Conservation (phyloP, 2,113 vertebrate species). For the Cryptoleucopteryx plumbea region DNA sequence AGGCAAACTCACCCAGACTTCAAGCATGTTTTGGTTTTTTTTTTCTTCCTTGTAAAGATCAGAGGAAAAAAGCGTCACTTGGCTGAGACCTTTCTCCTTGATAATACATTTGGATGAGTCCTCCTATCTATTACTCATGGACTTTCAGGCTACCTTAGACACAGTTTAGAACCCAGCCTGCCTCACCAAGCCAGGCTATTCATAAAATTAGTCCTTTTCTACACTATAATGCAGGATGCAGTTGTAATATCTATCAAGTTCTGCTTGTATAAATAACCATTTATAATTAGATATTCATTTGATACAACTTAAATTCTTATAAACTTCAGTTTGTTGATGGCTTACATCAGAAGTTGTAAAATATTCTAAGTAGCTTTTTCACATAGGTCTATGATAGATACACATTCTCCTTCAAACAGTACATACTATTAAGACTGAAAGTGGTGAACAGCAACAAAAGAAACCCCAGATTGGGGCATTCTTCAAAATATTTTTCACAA, state of each 20-base stretch:
- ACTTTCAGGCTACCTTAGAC: neutral
- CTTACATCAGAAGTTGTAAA: neutral
- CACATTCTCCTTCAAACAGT: neutral
- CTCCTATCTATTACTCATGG: neutral
- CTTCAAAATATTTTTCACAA: neutral
- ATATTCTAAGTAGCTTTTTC: neutral
- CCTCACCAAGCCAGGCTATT: neutral
- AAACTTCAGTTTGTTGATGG: neutral
- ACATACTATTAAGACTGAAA: neutral
- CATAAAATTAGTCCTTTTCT: neutral
- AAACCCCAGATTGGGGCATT: neutral
- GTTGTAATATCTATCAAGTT: neutral
- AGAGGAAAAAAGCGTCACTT: neutral
- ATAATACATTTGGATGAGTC: neutral
- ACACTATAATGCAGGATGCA: neutral
- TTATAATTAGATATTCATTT: neutral
- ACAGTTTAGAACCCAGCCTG: neutral
- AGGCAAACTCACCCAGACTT: neutral
- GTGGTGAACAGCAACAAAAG: neutral
- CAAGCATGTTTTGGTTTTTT: neutral
- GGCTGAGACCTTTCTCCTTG: neutral
- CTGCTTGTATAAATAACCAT: neutral
- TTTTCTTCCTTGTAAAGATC: neutral
- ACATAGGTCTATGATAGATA: neutral
- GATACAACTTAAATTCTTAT: neutral